phyloP scores from a whole-genome alignment of 1,140 invertebrate genomes.

The Orius laevigatus region DNA sequence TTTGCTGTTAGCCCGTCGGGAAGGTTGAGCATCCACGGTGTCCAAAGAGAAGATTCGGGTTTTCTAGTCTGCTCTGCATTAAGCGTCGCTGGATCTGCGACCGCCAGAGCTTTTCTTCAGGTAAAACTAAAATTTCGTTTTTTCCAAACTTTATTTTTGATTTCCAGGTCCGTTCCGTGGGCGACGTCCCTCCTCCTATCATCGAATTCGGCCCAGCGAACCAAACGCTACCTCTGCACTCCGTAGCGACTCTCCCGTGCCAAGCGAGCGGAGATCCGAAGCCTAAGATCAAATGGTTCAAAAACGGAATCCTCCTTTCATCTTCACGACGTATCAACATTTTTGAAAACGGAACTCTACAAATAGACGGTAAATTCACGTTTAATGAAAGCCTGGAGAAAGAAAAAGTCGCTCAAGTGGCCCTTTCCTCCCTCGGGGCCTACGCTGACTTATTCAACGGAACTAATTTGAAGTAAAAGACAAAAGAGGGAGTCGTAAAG shows the following conservation, averaged over 20 bases:
- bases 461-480: too few relatives aligned
- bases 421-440: too few relatives aligned
- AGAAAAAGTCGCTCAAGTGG: too few relatives aligned
- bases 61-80: slow-evolving; percentile 73
- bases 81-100: slow-evolving; percentile 66
- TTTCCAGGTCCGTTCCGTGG: slow-evolving; percentile 47
- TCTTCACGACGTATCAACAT: slow-evolving; percentile 34
- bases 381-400: too few relatives aligned
- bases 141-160: background rate
- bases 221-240: slow-evolving; percentile 70
- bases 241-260: slow-evolving; percentile 65
- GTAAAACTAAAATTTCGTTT: slow-evolving; percentile 27
- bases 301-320: slow-evolving; percentile 38
- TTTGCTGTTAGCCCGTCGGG: slow-evolving; percentile 56
- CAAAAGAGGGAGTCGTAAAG: too few relatives aligned
- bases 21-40: slow-evolving; percentile 52
- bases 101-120: slow-evolving; percentile 54
- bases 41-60: slow-evolving; percentile 61
- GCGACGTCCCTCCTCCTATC: slow-evolving; percentile 61
- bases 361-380: slow-evolving; percentile 49
- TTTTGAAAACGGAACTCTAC: slow-evolving; percentile 49
- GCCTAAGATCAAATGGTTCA: slow-evolving; percentile 59
- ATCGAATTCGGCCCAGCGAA: slow-evolving; percentile 79
- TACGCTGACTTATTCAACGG: too few relatives aligned
- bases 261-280: slow-evolving; percentile 52